A percentile compares a stretch with the other conserved stretches of the same genome.
These are phyloP conservation scores for Ctenomys sociabilis DNA, from an alignment of 2,113 vertebrate genomes.

Conservation along the genomic window DNA sequence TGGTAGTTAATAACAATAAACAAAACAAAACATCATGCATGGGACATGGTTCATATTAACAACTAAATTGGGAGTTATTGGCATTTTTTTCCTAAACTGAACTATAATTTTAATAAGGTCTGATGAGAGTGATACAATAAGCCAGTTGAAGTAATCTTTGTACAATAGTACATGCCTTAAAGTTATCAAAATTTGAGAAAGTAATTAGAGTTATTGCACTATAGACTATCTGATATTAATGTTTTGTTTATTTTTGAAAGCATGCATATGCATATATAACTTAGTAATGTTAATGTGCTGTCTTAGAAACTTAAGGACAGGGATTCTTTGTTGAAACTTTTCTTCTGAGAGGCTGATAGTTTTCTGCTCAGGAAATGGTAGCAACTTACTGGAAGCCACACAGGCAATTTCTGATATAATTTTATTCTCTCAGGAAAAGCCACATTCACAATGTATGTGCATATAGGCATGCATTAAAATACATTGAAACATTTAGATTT, in stretches of 20 bases:
- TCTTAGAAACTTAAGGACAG: background rate
- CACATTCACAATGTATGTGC: background rate
- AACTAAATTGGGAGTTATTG: background rate
- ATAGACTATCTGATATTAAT: background rate
- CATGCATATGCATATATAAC: background rate
- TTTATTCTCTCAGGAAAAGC: background rate
- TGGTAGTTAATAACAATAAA: slow-evolving; percentile 13
- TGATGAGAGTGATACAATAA: background rate
- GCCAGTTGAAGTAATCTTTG: background rate
- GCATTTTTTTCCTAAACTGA: slow-evolving; percentile 28
- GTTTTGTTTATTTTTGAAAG: background rate
- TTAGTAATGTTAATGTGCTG: background rate
- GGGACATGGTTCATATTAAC: background rate
- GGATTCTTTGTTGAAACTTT: background rate
- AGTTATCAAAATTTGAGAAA: slow-evolving; percentile 3
- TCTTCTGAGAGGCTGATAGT: background rate
- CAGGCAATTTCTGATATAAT: background rate
- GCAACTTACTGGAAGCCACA: background rate
- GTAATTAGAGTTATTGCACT: background rate
- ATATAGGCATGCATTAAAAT: background rate
- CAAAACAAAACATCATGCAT: background rate
- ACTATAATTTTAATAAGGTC: background rate
- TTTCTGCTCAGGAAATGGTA: slow-evolving; percentile 3
- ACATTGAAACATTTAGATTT: background rate
- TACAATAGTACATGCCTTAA: background rate